Percentiles rank a stretch among this genome's conserved stretches.
Evolutionary conservation across 2,888 invertebrate genomes (phyloP).

Genomic region (Diadegma fenestrale): DNA sequence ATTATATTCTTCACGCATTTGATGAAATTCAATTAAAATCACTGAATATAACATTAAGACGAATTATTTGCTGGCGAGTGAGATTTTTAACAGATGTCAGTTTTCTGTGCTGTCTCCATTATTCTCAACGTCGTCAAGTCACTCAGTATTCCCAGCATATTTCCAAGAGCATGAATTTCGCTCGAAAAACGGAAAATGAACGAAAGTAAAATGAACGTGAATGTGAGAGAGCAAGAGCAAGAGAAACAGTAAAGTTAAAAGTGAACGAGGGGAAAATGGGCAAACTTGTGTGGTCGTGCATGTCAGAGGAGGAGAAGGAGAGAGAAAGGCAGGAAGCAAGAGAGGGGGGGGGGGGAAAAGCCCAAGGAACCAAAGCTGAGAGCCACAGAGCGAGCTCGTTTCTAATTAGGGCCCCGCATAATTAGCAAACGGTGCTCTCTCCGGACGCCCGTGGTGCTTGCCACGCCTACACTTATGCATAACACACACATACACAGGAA

Average conservation of each 20-base stretch:
- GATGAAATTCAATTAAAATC: background rate
- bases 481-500: conserved; percentile 13
- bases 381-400: conserved; percentile 62
- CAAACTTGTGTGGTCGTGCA: conserved; percentile 47
- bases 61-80: background rate
- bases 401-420: conserved; percentile 68
- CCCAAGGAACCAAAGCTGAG: conserved; percentile 20
- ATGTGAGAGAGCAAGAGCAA: conserved; percentile 5
- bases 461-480: conserved; percentile 39
- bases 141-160: conserved; percentile 14
- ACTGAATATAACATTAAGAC: background rate
- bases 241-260: conserved; percentile 25
- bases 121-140: conserved; percentile 41
- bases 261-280: conserved; percentile 46
- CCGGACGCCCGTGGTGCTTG: conserved; percentile 25
- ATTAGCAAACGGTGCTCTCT: conserved; percentile 63
- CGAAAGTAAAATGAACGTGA: conserved; percentile 19
- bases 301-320: conserved; percentile 1
- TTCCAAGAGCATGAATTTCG: conserved; percentile 38
- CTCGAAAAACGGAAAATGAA: conserved; percentile 9
- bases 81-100: conserved; percentile 38
- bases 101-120: conserved; percentile 21
- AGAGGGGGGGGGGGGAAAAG: background rate
- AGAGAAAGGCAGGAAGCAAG: conserved; percentile 15
- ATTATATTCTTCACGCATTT: background rate